Evolutionary conservation across 2,888 invertebrate genomes (phyloP), one percentile per base, ranked within the genome.

Genomic region (Agriotes lineatus): DNA sequence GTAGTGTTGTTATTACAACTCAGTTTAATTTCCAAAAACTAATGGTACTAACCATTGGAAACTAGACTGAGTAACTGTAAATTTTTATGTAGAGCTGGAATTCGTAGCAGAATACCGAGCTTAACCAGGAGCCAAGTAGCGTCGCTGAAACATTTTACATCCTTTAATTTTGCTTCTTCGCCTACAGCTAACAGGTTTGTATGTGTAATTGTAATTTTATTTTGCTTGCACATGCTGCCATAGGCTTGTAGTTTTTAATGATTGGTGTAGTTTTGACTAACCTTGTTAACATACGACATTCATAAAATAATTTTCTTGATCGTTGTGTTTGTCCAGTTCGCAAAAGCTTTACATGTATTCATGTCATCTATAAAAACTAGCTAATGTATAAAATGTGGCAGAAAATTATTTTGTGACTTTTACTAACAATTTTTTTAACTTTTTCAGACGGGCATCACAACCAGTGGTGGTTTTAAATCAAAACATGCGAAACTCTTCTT

Each of bases 71-170:
- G 48, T 37, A 12, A 69, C 71, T 71, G 67, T 72, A 65, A 71
- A 70, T 72, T 76, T 77, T 75, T 61, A 74, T 77, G 74, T 81
- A 82, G 84, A 81, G 80, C 82, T 81, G 85, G 85, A 78, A 84
- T 82, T 83, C 85, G 86, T 81, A 85, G 85, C 80, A 84, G 87
- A 81, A 87, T 87, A 76, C 86, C 87, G 78, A 87, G 87, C 78
- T 84, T 87, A 80, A 87, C 88, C 73, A 85, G 86, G 80, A 84
- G 85, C 75, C 87, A 88, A 83, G 87, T 87, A 75, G 84, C 86
- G 75, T 85, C 86, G 71, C 82, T 88, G 81, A 87, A 86, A 85
- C 86, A 85, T 75, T 83, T 87, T 78, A 83, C 83, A 62, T 84
- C 86, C 79, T 86, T 87, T 85, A 86, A 86, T 84, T 87, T 87